These are phyloP conservation scores for Sinella curviseta DNA, from an alignment of 1,140 invertebrate genomes.

Conservation along the genomic window DNA sequence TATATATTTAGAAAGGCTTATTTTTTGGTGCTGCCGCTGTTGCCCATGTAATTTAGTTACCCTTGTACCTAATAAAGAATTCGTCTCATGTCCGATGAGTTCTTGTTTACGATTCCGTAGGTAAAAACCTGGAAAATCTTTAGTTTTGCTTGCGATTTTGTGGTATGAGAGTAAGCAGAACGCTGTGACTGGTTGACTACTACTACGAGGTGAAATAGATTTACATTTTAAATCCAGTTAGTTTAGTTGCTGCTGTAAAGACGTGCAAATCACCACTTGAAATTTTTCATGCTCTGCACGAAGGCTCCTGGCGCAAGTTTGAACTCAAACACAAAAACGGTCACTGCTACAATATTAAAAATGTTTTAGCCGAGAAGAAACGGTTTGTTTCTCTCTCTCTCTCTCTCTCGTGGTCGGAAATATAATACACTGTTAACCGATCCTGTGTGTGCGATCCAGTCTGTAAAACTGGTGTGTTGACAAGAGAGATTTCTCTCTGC, in stretches of 20 bases:
- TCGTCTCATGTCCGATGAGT: neutral
- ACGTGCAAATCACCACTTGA: neutral
- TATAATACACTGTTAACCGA: too few relatives aligned
- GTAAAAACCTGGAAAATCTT: neutral
- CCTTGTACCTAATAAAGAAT: neutral
- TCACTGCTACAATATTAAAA: neutral
- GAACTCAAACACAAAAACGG: neutral
- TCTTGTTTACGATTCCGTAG: neutral
- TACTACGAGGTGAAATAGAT: neutral
- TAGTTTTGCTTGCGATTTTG: too few relatives aligned
- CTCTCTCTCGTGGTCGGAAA: too few relatives aligned
- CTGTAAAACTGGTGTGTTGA: too few relatives aligned
- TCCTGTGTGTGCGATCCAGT: too few relatives aligned
- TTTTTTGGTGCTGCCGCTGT: too few relatives aligned
- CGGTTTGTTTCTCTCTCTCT: too few relatives aligned
- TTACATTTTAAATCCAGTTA: slow-evolving; percentile 14
- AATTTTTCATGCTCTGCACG: neutral
- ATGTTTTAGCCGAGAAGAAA: neutral
- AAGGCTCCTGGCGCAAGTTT: too few relatives aligned
- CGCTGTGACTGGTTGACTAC: neutral
- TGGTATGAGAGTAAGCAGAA: too few relatives aligned
- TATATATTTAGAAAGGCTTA: too few relatives aligned
- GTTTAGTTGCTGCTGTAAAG: neutral
- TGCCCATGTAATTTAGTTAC: neutral
- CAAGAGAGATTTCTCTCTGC: too few relatives aligned